Percentiles rank a stretch among this genome's conserved stretches.
phyloP scores from a whole-genome alignment of 2,113 vertebrate species.

The Callorhinus ursinus region DNA sequence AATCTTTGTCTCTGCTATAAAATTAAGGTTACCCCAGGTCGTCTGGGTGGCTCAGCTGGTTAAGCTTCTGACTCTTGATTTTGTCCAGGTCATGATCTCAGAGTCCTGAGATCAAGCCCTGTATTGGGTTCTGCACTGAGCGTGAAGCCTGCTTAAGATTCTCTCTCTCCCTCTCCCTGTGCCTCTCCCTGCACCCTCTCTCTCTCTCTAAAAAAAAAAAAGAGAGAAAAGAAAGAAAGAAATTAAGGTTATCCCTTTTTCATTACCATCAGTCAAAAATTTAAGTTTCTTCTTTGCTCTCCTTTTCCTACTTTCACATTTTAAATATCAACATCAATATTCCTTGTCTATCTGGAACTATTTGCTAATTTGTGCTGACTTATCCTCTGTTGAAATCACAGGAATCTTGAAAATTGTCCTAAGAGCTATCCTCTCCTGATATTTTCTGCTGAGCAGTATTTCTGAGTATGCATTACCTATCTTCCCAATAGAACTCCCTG shows the following conservation, averaged over 20 bases:
- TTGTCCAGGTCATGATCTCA: background rate
- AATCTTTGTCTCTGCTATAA: background rate
- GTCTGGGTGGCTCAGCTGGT: background rate
- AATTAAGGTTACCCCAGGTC: background rate
- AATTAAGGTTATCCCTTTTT: background rate
- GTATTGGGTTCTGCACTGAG: background rate
- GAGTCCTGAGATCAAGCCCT: background rate
- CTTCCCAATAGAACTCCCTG: background rate
- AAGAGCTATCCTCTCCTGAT: background rate
- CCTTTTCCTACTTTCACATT: background rate
- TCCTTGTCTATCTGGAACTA: background rate
- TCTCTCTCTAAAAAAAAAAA: background rate
- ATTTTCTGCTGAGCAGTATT: background rate
- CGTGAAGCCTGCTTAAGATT: background rate
- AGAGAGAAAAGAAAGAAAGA: too few species aligned
- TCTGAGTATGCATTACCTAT: background rate
- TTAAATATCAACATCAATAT: background rate
- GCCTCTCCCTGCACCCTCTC: rapidly evolving
- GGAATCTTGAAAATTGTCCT: background rate
- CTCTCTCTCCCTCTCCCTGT: background rate
- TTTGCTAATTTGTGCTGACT: background rate
- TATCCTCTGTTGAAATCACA: background rate
- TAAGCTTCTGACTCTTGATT: background rate
- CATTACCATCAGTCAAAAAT: background rate
- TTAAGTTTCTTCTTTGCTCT: background rate